Base-by-base conservation (phyloP, 2,113 vertebrate species). In the Damaliscus lunatus region DNA sequence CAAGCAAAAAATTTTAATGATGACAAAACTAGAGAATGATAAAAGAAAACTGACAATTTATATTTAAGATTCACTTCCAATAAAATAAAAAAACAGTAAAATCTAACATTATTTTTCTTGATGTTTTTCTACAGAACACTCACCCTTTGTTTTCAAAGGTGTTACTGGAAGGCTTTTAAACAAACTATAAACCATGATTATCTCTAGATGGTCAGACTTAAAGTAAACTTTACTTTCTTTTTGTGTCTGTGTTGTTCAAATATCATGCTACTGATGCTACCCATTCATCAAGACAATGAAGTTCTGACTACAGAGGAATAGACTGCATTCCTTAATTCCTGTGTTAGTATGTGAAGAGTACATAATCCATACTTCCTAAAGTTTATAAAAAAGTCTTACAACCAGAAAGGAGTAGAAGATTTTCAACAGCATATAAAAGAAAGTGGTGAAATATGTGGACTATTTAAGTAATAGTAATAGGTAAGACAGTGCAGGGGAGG, bases 1-100 rank as follows among this genome's bases (percentile, higher is more conserved):
- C 50, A 27, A 12, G 53, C 6, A 3, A 89, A 84, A 81, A 27
- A 2, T 33, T 89, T 53, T 86, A 36, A 92, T 97, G 85, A 89
- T 8, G 52, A 95, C 3, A 96, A 91, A 90, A 90, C n/a, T 25
- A 92, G 21, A 4, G 27, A 62, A 93, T 88, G 19, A 33, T 59
- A 84, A 90, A 21, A 15, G 17, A 86, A 94, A 91, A 91, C 8
- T 59, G 36, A 60, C 6, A 85, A 25, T 59, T 59, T 77, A 67
- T 90, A 90, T 81, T 96, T 29, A 95, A 90, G n/a, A 78, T 71
- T 88, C 15, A 89, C 36, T 31, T 78, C 21, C 23, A 57, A 48
- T 57, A 94, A 95, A 96, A 64, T 46, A 88, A 40, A 50, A 82
- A 88, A 95, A 96, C 5, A 80, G 67, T 81, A 92, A 93, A 96